Base-by-base conservation (phyloP, 2,113 vertebrate genomes). In the Phyllopteryx taeniolatus region DNA sequence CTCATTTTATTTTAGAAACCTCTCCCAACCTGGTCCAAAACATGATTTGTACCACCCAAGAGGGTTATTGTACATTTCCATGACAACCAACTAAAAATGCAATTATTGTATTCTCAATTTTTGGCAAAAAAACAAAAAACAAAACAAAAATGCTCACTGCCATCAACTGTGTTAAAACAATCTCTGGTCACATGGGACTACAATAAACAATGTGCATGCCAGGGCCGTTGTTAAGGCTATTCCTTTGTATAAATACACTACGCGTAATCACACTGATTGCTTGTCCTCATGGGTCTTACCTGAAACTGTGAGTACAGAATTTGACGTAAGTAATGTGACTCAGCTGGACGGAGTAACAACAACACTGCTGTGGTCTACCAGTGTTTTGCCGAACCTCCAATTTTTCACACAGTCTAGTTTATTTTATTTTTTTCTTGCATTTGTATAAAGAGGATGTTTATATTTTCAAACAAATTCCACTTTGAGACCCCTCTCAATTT, bases 311-410 rank as follows among this genome's bases (percentile, higher is more conserved):
- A 60, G 27, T 14, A 14, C 27, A 60, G 57, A 60, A 60, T 60
- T 60, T 60, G 57, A 60, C 27, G n/a, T n/a, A 57, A 57, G 54
- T 57, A 33, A 60, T 60, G 57, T 12, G 14, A 33, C 57, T 60
- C 27, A 33, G 11, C 57, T 60, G 13, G 27, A 60, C 15, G 27
- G 5, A 60, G 57, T 8, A 33, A 60, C 57, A 60, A 60, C 27
- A 60, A 31, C 12, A 31, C 13, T 15, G 5, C 27, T 60, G 54
- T 57, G 17, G 51, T 53, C 51, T 19, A 53, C 54, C 5, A 27
- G 19, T 22, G 13, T 33, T 33, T 31, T 33, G 27, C 54, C 4
- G 8, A 4, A 27, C 54, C 8, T 57, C 17, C 5, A 49, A 5
- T 57, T 57, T 27, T 10, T n/a, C 9, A 27, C 9, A 56, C 0